Evolutionary conservation across 2,113 vertebrate genomes (phyloP).

Genomic region (Lynx canadensis): DNA sequence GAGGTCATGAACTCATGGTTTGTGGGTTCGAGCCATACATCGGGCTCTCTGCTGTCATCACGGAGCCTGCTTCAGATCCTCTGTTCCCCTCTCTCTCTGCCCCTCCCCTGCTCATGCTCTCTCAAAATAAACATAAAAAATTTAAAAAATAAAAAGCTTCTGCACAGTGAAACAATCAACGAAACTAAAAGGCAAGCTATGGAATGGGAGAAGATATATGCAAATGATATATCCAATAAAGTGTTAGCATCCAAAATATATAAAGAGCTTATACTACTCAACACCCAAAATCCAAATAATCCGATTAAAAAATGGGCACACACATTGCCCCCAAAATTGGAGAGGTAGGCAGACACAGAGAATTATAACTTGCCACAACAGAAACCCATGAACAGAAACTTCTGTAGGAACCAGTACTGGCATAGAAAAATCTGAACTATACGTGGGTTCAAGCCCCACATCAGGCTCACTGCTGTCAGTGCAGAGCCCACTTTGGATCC

Average conservation of each 20-base stretch:
- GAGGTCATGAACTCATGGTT: too few relatives aligned
- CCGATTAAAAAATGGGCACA: background rate
- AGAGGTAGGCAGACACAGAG: background rate
- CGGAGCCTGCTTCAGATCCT: too few relatives aligned
- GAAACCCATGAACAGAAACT: background rate
- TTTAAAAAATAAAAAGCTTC: background rate
- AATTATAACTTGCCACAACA: background rate
- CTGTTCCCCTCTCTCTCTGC: too few relatives aligned
- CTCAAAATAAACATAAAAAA: too few relatives aligned
- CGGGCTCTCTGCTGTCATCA: too few relatives aligned
- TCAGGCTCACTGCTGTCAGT: too few relatives aligned
- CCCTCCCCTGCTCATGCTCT: too few relatives aligned
- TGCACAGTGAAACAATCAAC: background rate
- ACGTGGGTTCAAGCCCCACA: too few relatives aligned
- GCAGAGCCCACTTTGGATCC: too few relatives aligned
- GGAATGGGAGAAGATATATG: background rate
- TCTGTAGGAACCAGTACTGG: background rate
- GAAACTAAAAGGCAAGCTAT: background rate
- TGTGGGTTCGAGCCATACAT: too few relatives aligned
- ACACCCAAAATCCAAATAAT: background rate
- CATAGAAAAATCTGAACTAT: background rate
- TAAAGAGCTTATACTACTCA: background rate
- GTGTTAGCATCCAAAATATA: background rate
- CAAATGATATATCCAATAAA: background rate
- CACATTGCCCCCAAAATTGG: background rate